Evolutionary conservation across 2,113 vertebrate genomes (phyloP).

Genomic region (Brachyhypopomus gauderio): DNA sequence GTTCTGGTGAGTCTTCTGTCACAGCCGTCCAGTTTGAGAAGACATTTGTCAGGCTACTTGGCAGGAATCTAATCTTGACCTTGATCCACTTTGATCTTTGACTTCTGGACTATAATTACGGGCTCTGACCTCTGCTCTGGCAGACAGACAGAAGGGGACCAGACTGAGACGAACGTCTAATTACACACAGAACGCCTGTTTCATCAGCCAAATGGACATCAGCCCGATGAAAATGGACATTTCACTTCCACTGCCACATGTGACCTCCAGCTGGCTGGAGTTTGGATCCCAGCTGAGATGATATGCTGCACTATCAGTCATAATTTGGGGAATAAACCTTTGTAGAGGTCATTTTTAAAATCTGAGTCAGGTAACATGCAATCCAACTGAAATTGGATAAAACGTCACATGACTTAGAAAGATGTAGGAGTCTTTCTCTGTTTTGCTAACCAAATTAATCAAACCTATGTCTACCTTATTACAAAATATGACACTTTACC

Average conservation of each 20-base stretch:
- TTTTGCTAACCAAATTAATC: too few relatives aligned
- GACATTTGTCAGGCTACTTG: slow-evolving; percentile 22
- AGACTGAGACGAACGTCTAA: slow-evolving; percentile 45
- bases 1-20: slow-evolving; percentile 4
- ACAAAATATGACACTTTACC: too few relatives aligned
- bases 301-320: slow-evolving; percentile 5
- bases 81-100: slow-evolving; percentile 52
- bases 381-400: too few relatives aligned
- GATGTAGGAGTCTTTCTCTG: too few relatives aligned
- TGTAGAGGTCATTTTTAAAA: too few relatives aligned
- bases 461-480: too few relatives aligned
- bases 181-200: slow-evolving; percentile 48
- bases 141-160: slow-evolving; percentile 39
- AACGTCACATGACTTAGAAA: too few relatives aligned
- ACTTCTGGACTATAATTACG: slow-evolving; percentile 55
- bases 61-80: slow-evolving; percentile 44
- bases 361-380: too few relatives aligned
- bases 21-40: slow-evolving; percentile 18
- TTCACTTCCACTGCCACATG: slow-evolving; percentile 32
- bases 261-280: neutral
- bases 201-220: slow-evolving; percentile 50
- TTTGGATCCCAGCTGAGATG: neutral
- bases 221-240: slow-evolving; percentile 39
- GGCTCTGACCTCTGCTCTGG: slow-evolving; percentile 49
- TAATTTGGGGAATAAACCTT: too few relatives aligned